Evolutionary conservation across 2,797 vertebrate species (phyloP), one percentile per base, ranked within the genome.

Genomic region (Gorsachius magnificus): DNA sequence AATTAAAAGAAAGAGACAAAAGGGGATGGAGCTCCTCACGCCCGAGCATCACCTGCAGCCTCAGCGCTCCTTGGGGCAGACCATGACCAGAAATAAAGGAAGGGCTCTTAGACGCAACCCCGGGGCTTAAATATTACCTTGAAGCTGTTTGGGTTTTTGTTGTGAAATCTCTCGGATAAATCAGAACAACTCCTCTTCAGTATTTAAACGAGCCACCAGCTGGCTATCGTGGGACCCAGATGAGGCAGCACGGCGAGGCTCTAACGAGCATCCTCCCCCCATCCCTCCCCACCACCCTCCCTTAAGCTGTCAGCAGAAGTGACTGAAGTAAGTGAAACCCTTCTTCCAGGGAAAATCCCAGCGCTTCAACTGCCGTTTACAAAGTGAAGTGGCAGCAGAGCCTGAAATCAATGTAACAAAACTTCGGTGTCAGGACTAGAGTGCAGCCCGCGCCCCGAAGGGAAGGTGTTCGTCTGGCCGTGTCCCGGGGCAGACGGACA

Each of bases 381-480:
- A 26, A 16, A n/a, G 11, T 4, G 6, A 46, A 72, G 89, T 1
- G 3, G 66, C 60, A 61, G 66, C 66, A 56, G 54, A 33, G 25
- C 57, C 64, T 10, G 70, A 46, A 46, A 28, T 24, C 18, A 5
- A 4, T 6, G 1, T 1, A 14, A 11, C 22, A 8, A 8, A 46
- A 21, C 54, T 7, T 11, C 31, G 2, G 48, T 1, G 18, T 4
- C 46, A 20, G 61, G 82, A 10, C 8, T 7, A 11, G 36, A 16
- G 31, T 0, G 17, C 80, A 53, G 53, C 38, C 19, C 5, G 1
- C 10, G 6, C 66, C 58, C 53, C 10, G 1, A 21, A 17, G 51
- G 1, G 24, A 15, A 5, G 60, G 54, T 0, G 9, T 35, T 26
- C 16, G 13, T 16, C 16, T 4, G 2, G 46, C 46, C 5, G 1